These are phyloP conservation scores for Enteromius argenteus DNA, from an alignment of 2,797 vertebrate species.

Conservation along the genomic window DNA sequence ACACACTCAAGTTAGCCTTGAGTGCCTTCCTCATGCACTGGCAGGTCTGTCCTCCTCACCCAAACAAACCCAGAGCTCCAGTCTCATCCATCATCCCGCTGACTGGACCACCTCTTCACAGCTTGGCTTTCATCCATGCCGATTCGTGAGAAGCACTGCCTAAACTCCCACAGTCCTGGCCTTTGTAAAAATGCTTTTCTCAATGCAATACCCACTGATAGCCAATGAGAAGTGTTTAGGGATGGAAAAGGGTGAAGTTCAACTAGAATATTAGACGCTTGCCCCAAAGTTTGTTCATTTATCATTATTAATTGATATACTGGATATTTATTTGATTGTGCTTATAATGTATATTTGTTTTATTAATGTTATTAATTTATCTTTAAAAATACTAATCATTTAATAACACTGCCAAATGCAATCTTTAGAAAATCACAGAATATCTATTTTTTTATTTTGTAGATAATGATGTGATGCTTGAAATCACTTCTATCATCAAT, in stretches of 20 bases:
- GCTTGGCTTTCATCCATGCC: conserved; percentile 37
- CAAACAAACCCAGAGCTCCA: conserved; percentile 48
- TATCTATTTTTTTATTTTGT: not conserved
- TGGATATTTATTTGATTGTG: not conserved
- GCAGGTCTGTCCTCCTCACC: conserved; percentile 27
- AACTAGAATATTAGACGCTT: not conserved
- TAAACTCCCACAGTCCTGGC: conserved; percentile 36
- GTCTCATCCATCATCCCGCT: conserved; percentile 42
- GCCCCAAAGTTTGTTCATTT: not conserved
- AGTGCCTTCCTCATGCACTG: not conserved
- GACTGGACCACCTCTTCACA: conserved; percentile 14
- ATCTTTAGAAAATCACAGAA: not conserved
- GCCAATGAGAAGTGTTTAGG: not conserved
- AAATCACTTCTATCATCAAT: not conserved
- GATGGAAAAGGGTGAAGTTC: conserved; percentile 2
- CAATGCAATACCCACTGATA: conserved; percentile 1
- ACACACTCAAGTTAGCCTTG: not conserved
- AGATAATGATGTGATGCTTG: not conserved
- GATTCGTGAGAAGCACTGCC: conserved; percentile 9
- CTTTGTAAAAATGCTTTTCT: conserved; percentile 34
- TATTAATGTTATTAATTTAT: not conserved
- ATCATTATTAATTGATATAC: not conserved
- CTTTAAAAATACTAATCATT: not conserved
- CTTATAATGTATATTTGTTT: not conserved
- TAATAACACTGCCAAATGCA: not conserved